A percentile compares a stretch with the other conserved stretches of the same genome.
These are phyloP conservation scores for Drosophila sucinea DNA, from an alignment of 1,140 invertebrate species.

Conservation along the genomic window DNA sequence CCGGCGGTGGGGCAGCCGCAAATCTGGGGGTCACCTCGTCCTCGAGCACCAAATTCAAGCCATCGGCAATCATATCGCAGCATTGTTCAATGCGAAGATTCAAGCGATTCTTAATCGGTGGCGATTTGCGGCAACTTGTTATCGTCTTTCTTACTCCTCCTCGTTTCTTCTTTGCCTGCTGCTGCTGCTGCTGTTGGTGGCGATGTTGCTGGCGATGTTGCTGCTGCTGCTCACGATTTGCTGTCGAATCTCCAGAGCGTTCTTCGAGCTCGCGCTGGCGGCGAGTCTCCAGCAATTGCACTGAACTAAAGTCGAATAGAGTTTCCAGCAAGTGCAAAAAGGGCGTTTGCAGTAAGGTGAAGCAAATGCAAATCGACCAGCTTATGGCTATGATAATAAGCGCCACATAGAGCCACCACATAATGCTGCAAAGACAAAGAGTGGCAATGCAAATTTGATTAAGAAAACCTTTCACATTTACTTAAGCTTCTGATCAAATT, in stretches of 20 bases:
- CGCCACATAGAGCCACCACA: constrained; percentile 12
- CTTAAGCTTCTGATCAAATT: background rate
- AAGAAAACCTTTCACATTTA: background rate
- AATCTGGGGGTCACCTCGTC: constrained; percentile 62
- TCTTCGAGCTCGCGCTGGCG: background rate
- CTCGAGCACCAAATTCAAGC: constrained; percentile 51
- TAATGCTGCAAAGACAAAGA: background rate
- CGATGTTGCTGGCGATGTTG: too few relatives aligned
- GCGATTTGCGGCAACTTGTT: background rate
- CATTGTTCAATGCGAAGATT: constrained; percentile 37
- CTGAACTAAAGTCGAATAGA: constrained; percentile 34
- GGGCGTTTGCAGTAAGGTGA: constrained; percentile 1
- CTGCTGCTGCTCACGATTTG: background rate
- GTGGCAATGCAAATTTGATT: constrained; percentile 2
- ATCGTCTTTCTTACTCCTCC: too few relatives aligned
- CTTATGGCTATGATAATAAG: background rate
- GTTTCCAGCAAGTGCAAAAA: constrained; percentile 41
- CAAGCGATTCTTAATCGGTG: constrained; percentile 27
- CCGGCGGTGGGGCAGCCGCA: constrained; percentile 25
- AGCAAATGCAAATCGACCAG: constrained; percentile 22
- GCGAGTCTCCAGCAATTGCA: constrained; percentile 11
- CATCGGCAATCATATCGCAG: constrained; percentile 35
- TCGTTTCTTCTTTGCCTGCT: too few relatives aligned
- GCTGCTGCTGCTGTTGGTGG: too few relatives aligned
- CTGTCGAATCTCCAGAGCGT: too few relatives aligned